Base-by-base conservation (phyloP, 2,113 vertebrate genomes). In the Myiopsitta monachus region DNA sequence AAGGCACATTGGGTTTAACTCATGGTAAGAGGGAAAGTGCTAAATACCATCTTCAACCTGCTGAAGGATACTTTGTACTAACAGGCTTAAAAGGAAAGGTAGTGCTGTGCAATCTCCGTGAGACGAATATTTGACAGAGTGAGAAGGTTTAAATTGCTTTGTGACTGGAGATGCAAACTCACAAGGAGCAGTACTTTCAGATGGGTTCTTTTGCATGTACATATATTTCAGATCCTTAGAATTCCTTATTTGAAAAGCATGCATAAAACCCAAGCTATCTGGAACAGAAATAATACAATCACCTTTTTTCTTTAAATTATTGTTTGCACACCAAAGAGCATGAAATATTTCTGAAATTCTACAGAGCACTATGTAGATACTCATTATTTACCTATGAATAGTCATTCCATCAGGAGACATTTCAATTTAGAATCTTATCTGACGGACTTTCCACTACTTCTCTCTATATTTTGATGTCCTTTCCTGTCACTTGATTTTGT, bases 141-240 rank as follows among this genome's bases (percentile, higher is more conserved):
- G 2, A 81, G 38, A 90, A 61, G 59, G 16, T 91, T 97, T 68
- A 69, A 97, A 92, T 72, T 95, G 74, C 91, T 67, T 4, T 46
- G 78, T 91, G 90, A 75, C 31, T 78, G 55, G 39, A 69, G 81
- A 69, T 83, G 52, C 94, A 93, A 88, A 96, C 95, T 73, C 31
- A 70, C 52, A 73, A 59, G 62, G 70, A 90, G 39, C 24, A 36
- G 26, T 68, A 44, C 70, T 96, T 93, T 87, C 57, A 95, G 70
- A 92, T 91, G 54, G 84, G 87, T 93, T 67, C 36, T 91, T 57
- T 95, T 72, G 87, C 83, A 81, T 3, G 2, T 28, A 18, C n/a
- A 75, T 82, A 22, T n/a, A 31, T 82, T 72, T 92, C 23, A 69
- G 64, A 84, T 52, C 83, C 74, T 62, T 28, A 69, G 28, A 95